Base-by-base conservation (phyloP, 2,797 vertebrate genomes). In the Lepilemur septentrionalis region DNA sequence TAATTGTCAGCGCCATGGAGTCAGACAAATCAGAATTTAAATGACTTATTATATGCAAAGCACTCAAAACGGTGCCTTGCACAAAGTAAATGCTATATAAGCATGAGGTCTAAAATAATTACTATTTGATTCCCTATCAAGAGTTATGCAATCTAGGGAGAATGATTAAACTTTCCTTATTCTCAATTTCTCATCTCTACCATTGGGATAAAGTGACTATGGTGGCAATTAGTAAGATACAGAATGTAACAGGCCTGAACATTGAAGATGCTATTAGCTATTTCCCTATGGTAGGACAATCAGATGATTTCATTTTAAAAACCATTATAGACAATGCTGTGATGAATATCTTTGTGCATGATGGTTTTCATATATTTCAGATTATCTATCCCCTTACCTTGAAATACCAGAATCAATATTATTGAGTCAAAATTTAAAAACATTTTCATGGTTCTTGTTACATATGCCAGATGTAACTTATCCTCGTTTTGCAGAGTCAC, bases 231-330 rank as follows among this genome's bases (percentile, higher is more conserved):
- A 61, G 18, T 93, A 63, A 86, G 75, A 73, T 25, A 73, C 1
- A 50, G 5, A 69, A 7, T n/a, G 15, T 89, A 48, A 57, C 23
- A 28, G 14, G 7, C 25, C 43, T 67, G 25, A 78, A 41, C 11
- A n/a, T 15, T 85, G n/a, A 89, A 78, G 72, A 32, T 30, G 23
- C 23, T 80, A 18, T 67, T 81, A 41, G 57, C 46, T 59, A 6
- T 88, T 73, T 96, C 30, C 46, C n/a, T 88, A 7, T 57, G 59
- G 38, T 43, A 41, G 76, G 75, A 90, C 4, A 82, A 17, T 73
- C 22, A 48, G 32, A 43, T 75, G 91, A 81, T 81, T 93, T 96
- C 52, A 65, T 94, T 75, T 89, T 75, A 25, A 73, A 93, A 94
- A 76, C 22, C 22, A 41, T 4, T 41, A 14, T 67, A 38, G 75